A percentile compares a stretch with the other conserved stretches of the same genome.
phyloP scores from a whole-genome alignment of 2,113 vertebrate species.

The Hydrochoerus hydrochaeris region DNA sequence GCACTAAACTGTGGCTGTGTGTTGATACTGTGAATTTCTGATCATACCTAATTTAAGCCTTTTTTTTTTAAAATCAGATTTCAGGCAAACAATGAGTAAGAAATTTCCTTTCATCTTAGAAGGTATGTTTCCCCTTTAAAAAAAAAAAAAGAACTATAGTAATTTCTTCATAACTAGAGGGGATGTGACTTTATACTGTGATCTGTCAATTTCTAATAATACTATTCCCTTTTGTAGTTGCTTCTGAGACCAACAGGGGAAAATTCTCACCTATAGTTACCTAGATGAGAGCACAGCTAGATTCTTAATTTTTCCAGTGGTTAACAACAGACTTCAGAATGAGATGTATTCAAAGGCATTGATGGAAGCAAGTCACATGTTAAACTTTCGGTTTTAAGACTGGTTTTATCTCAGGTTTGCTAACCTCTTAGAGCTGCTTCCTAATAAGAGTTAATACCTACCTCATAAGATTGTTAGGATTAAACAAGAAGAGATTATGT shows the following conservation, averaged over 20 bases:
- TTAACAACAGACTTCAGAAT: slow-evolving; percentile 28
- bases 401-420: not conserved
- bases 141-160: not conserved
- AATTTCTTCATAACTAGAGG: slow-evolving; percentile 21
- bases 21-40: slow-evolving; percentile 49
- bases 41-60: slow-evolving; percentile 13
- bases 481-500: not conserved
- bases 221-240: not conserved
- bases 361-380: not conserved
- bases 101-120: slow-evolving; percentile 78
- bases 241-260: not conserved
- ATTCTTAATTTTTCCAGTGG: not conserved
- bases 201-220: not conserved
- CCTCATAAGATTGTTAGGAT: not conserved
- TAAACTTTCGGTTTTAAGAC: not conserved
- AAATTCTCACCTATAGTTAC: not conserved
- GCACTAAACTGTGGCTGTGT: not conserved
- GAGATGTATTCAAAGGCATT: not conserved
- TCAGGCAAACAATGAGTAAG: slow-evolving; percentile 80
- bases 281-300: not conserved
- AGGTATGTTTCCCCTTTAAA: slow-evolving; percentile 76
- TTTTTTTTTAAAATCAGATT: slow-evolving; percentile 70
- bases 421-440: not conserved
- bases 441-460: not conserved
- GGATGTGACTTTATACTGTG: slow-evolving; percentile 25